A percentile compares a stretch with the other conserved stretches of the same genome.
Evolutionary conservation across 2,113 vertebrate genomes (phyloP).

Genomic region (Heptranchias perlo): DNA sequence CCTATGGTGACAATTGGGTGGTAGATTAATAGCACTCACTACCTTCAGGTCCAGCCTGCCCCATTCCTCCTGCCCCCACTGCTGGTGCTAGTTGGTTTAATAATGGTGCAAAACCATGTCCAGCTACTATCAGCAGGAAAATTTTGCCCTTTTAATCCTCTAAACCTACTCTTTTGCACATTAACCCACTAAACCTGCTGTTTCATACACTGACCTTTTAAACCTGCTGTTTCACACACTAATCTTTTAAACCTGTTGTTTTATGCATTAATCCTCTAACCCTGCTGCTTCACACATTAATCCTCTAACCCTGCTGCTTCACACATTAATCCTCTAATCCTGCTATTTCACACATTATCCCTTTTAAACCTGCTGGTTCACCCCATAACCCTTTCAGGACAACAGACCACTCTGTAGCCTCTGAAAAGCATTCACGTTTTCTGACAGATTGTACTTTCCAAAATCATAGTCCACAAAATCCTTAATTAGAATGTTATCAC

Average conservation of each 20-base stretch:
- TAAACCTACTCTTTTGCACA: constrained; percentile 22
- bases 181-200: constrained; percentile 27
- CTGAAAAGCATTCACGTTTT: neutral
- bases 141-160: neutral
- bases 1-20: too few species aligned
- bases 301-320: neutral
- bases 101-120: neutral
- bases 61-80: neutral
- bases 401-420: neutral
- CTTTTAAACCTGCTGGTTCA: constrained; percentile 28
- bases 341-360: constrained; percentile 21
- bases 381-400: neutral
- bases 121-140: neutral
- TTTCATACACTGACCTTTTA: constrained; percentile 11
- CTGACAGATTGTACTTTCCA: neutral
- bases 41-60: neutral
- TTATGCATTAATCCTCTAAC: constrained; percentile 20
- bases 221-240: constrained; percentile 7
- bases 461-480: neutral
- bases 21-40: neutral
- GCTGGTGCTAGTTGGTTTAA: neutral
- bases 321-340: constrained; percentile 17
- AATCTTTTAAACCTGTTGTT: constrained; percentile 24
- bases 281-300: constrained; percentile 26
- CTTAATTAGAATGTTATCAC: neutral